These are phyloP conservation scores for Takifugu rubripes DNA, from an alignment of 2,797 vertebrate genomes.

Conservation along the genomic window DNA sequence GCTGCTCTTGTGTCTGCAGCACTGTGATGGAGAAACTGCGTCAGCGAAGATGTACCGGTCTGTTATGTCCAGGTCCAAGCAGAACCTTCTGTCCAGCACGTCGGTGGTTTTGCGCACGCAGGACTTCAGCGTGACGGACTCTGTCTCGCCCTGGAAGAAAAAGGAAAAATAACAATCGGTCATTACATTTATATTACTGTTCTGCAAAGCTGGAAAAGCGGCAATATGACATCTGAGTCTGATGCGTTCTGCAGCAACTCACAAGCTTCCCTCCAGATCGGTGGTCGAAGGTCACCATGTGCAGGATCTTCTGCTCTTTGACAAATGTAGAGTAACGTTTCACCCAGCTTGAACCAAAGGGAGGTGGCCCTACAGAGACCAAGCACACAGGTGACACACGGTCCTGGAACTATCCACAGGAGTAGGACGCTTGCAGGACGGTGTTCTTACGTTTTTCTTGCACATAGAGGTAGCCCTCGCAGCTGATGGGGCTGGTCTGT, in stretches of 20 bases:
- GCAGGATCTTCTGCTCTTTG: constrained; percentile 91
- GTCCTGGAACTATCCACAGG: neutral
- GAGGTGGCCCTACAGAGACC: constrained; percentile 84
- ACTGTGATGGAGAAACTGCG: neutral
- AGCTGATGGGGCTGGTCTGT: constrained; percentile 88
- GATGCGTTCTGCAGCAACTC: constrained; percentile 54
- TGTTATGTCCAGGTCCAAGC: constrained; percentile 91
- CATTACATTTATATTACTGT: neutral
- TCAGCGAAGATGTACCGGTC: constrained; percentile 80
- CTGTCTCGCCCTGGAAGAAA: constrained; percentile 83
- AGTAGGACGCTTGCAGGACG: neutral
- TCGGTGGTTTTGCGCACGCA: constrained; percentile 88
- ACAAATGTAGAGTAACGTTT: constrained; percentile 95
- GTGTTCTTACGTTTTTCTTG: constrained; percentile 91
- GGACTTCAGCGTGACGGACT: constrained; percentile 85
- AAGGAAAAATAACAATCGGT: neutral
- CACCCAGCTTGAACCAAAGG: constrained; percentile 97
- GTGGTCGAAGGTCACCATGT: constrained; percentile 95
- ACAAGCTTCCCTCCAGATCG: constrained; percentile 92
- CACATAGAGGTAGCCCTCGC: constrained; percentile 94
- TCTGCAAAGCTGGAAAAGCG: neutral
- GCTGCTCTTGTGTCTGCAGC: no score
- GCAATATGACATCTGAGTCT: neutral
- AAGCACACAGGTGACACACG: constrained; percentile 1
- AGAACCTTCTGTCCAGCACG: constrained; percentile 90